Conservation (phyloP, 1,140 invertebrate species). For the Orchestia grillus region DNA sequence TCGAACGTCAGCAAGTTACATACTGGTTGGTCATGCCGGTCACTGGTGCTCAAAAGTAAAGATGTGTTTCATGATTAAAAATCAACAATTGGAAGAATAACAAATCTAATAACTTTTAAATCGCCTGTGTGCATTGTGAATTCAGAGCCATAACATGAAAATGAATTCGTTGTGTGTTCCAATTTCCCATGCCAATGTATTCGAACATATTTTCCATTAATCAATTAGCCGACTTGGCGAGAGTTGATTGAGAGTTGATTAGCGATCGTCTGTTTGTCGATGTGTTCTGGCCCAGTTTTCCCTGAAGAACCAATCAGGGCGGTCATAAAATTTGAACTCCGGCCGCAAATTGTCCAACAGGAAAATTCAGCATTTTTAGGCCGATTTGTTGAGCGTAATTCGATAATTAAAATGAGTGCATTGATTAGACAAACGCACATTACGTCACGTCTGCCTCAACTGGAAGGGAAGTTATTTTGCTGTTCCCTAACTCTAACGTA, state of each 20-base stretch:
- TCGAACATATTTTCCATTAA: not conserved
- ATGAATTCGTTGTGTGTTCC: not conserved
- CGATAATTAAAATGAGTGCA: not conserved
- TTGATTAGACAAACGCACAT: not conserved
- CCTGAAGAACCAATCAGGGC: not conserved
- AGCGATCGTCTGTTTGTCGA: not conserved
- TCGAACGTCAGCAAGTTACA: not conserved
- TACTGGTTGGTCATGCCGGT: not conserved
- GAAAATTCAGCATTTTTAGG: not conserved
- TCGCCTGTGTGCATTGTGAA: not conserved
- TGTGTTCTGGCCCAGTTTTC: not conserved
- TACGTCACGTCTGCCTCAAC: not conserved
- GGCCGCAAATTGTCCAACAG: not conserved
- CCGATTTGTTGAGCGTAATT: not conserved
- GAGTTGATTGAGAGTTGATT: not conserved
- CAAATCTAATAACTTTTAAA: not conserved
- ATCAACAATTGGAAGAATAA: too few relatives aligned
- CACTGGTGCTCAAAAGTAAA: not conserved
- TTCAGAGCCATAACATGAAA: not conserved
- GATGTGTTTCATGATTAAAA: not conserved
- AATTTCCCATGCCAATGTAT: not conserved
- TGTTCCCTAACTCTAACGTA: too few relatives aligned
- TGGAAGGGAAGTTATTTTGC: not conserved
- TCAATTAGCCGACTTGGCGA: not conserved
- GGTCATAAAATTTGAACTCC: not conserved